These are phyloP conservation scores for Dissostichus mawsoni DNA, from an alignment of 2,113 vertebrate species.

Conservation along the genomic window DNA sequence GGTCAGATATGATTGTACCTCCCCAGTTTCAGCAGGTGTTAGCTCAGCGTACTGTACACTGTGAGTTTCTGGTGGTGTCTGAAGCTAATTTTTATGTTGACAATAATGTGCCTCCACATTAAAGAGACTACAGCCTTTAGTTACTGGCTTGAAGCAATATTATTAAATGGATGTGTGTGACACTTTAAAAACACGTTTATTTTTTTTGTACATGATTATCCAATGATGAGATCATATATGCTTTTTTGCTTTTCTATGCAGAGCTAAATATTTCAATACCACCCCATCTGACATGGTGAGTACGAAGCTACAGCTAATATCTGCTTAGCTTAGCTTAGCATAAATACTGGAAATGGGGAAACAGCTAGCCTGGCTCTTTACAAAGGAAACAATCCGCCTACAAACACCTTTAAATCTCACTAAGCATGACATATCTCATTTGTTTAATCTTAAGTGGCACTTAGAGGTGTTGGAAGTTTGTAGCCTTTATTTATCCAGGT, in stretches of 20 bases:
- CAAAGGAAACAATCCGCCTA: not conserved
- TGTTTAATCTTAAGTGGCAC: not conserved
- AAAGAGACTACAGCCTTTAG: constrained; percentile 63
- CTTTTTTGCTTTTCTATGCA: too few species aligned
- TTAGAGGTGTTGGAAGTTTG: too few species aligned
- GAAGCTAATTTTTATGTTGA: constrained; percentile 32
- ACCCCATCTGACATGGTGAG: too few species aligned
- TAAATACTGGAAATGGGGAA: not conserved
- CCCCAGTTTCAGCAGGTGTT: constrained; percentile 13
- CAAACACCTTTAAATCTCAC: not conserved
- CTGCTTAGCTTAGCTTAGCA: constrained; percentile 8
- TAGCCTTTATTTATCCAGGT: too few species aligned
- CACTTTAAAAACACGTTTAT: constrained; percentile 60
- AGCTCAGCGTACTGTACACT: constrained; percentile 16
- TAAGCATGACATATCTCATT: not conserved
- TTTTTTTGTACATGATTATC: constrained; percentile 40
- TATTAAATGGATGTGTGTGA: constrained; percentile 18
- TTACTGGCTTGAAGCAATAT: constrained; percentile 68
- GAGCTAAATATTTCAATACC: too few species aligned
- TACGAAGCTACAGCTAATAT: too few species aligned
- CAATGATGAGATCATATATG: not conserved
- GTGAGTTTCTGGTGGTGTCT: constrained; percentile 25
- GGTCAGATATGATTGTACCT: constrained; percentile 29
- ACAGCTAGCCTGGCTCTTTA: not conserved
- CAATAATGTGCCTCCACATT: constrained; percentile 65